Conservation (phyloP, 1,140 invertebrate species). For the Carcinoscorpius rotundicauda region DNA sequence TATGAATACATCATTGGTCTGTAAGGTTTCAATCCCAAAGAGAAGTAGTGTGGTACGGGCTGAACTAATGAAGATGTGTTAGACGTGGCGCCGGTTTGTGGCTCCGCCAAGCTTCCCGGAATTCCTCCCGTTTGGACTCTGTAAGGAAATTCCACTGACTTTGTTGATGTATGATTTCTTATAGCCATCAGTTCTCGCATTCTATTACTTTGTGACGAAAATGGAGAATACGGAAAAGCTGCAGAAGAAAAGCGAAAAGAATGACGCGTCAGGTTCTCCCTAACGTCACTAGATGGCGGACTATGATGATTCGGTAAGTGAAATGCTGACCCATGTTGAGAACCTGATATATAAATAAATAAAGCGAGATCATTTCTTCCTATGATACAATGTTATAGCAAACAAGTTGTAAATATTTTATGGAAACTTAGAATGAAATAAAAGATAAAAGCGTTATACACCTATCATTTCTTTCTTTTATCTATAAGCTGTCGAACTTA, state of each 20-base stretch:
- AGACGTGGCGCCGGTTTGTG: background rate
- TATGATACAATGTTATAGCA: no score
- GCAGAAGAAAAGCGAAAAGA: background rate
- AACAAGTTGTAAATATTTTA: no score
- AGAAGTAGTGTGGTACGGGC: constrained; percentile 16
- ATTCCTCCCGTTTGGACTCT: background rate
- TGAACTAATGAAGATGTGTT: constrained; percentile 7
- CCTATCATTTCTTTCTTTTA: no score
- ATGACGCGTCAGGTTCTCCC: background rate
- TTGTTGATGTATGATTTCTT: background rate
- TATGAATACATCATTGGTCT: constrained; percentile 16
- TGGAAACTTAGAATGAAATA: no score
- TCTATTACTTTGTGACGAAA: constrained; percentile 3
- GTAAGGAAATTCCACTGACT: background rate
- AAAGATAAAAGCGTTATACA: no score
- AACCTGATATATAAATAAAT: background rate
- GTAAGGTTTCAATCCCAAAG: constrained; percentile 13
- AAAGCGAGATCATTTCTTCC: background rate
- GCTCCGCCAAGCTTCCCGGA: background rate
- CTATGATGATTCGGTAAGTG: constrained; percentile 13
- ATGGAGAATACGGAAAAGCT: constrained; percentile 4
- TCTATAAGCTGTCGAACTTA: no score
- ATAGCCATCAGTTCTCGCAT: background rate
- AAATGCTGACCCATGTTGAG: constrained; percentile 13
- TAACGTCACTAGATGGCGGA: constrained; percentile 4